Evolutionary conservation across 2,113 vertebrate species (phyloP), one percentile per base, ranked within the genome.

Genomic region (Turdus rufiventris): DNA sequence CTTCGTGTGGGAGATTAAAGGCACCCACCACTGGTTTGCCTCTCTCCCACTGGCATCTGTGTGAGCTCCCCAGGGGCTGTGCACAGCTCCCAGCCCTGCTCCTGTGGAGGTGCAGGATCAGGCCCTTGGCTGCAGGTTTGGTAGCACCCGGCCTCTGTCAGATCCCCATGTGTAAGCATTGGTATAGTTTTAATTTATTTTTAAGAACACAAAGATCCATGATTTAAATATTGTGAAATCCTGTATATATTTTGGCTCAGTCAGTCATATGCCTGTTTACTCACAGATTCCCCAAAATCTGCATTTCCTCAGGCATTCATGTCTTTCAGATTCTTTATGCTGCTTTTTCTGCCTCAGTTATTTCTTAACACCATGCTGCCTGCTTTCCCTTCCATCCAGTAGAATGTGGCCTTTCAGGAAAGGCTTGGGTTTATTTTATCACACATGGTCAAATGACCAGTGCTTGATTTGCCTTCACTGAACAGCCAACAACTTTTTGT

Each of bases 161-260:
- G 68, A 80, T 94, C 85, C 83, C 83, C 88, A 84, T 93, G 88
- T 93, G 92, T 40, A 74, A 95, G 90, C 91, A 83, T 12, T 94
- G 90, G 88, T 96, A 89, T 94, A 60, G 85, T 96, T 96, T 94
- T 96, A 94, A 97, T 96, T 95, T 96, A 96, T 96, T 96, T 97
- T 96, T 96, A 96, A 97, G 94, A 96, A 96, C 95, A 96, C 96
- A 96, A 96, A 96, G 94, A 94, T 94, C 91, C 95, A 97, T 91
- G 95, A 95, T 97, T 96, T 96, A 95, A 97, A 97, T 96, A 97
- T 96, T 96, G 95, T 96, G 96, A 96, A 96, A 97, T 96, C 94
- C 95, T 96, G 90, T 96, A 96, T 97, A 70, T 95, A 97, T 94
- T 95, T 96, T 96, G 95, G 95, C 95, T 96, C 94, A 83, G 95